Conservation (phyloP, 1,140 invertebrate genomes). For the Diabrotica virgifera region DNA sequence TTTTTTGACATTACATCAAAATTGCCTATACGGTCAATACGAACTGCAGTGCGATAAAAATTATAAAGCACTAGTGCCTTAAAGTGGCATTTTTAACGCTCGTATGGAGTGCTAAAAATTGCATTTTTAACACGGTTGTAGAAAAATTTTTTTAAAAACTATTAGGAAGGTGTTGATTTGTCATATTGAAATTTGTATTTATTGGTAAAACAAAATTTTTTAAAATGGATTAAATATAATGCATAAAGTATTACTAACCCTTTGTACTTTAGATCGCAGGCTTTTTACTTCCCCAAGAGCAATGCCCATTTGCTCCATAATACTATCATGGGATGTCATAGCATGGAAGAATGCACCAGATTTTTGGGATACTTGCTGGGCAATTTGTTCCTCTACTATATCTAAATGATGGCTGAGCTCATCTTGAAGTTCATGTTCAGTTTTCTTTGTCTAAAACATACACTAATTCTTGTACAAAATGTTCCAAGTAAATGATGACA, state of each 20-base stretch:
- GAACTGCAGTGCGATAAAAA: too few relatives aligned
- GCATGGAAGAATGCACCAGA: slow-evolving; percentile 96
- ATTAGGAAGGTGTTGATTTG: too few relatives aligned
- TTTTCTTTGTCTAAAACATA: slow-evolving; percentile 40
- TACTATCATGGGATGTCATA: slow-evolving; percentile 92
- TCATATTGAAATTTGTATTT: too few relatives aligned
- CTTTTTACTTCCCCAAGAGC: slow-evolving; percentile 77
- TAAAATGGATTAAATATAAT: background rate
- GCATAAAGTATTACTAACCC: slow-evolving; percentile 49
- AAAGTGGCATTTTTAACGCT: too few relatives aligned
- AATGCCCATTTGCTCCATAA: slow-evolving; percentile 83
- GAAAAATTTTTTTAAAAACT: too few relatives aligned
- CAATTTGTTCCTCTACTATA: slow-evolving; percentile 93
- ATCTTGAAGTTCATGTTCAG: slow-evolving; percentile 55
- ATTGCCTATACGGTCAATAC: too few relatives aligned
- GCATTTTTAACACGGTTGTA: too few relatives aligned
- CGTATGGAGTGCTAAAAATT: too few relatives aligned
- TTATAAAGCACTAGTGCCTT: too few relatives aligned
- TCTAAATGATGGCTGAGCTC: slow-evolving; percentile 91
- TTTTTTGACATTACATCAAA: too few relatives aligned
- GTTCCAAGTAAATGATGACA: too few relatives aligned
- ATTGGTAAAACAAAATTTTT: background rate
- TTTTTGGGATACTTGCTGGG: slow-evolving; percentile 92
- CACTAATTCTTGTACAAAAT: background rate
- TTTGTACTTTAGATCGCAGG: slow-evolving; percentile 60